Conservation (phyloP, 2,888 invertebrate species). For the Drosophila anomelani region DNA sequence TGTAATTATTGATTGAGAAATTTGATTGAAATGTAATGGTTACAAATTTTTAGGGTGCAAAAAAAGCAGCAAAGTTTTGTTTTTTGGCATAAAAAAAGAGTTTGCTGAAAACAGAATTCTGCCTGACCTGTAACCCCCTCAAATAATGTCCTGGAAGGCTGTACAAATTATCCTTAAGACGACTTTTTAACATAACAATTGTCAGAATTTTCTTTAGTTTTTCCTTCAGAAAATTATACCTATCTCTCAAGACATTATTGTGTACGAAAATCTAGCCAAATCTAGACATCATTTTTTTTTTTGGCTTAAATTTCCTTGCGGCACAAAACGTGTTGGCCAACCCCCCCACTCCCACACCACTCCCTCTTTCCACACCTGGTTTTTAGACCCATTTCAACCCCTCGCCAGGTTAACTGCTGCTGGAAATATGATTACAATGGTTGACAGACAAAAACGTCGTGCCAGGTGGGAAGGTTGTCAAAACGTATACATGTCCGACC, state of each 20-base stretch:
- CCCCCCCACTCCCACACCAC: not conserved
- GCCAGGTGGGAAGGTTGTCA: slow-evolving; percentile 62
- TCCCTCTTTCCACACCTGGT: slow-evolving; percentile 16
- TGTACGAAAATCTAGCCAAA: not conserved
- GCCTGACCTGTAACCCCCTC: not conserved
- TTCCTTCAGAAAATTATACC: too few relatives aligned
- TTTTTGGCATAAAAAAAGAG: not conserved
- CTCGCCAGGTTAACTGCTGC: slow-evolving; percentile 41
- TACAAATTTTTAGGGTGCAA: not conserved
- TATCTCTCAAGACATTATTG: not conserved
- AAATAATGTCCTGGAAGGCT: not conserved
- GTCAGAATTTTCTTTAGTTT: not conserved
- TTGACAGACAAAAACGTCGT: slow-evolving; percentile 53
- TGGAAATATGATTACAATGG: slow-evolving; percentile 74
- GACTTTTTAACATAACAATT: not conserved
- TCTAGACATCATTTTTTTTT: not conserved
- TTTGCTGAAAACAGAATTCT: too few relatives aligned
- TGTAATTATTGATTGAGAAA: slow-evolving; percentile 41
- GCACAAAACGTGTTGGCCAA: slow-evolving; percentile 26
- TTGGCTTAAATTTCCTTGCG: slow-evolving; percentile 22
- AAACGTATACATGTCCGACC: slow-evolving; percentile 42
- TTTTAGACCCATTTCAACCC: slow-evolving; percentile 9
- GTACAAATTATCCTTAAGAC: not conserved
- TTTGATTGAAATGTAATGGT: slow-evolving; percentile 32
- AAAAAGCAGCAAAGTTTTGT: not conserved